These are phyloP conservation scores for Limnephilus marmoratus DNA, from an alignment of 2,888 invertebrate genomes.

Conservation along the genomic window DNA sequence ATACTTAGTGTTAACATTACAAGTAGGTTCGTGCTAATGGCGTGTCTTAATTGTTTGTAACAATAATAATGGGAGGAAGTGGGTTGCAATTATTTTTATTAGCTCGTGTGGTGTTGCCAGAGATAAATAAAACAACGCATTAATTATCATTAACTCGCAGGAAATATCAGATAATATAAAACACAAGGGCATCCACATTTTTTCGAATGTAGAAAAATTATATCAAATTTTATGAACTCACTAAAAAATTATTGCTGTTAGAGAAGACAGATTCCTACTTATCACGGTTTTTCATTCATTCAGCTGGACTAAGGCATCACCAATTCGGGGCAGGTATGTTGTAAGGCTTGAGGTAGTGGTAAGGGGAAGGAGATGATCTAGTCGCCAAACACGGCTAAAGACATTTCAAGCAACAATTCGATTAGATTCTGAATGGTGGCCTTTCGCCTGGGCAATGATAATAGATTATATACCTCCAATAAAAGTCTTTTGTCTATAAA, in stretches of 20 bases:
- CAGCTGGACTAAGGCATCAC: too few species aligned
- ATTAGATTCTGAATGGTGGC: too few species aligned
- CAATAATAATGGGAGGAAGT: conserved; percentile 23
- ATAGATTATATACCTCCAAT: too few species aligned
- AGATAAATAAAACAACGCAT: neutral
- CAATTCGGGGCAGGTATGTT: too few species aligned
- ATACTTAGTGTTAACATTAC: conserved; percentile 1
- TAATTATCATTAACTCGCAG: neutral
- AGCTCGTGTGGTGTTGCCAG: neutral
- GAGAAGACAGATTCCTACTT: neutral
- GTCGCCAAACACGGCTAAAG: too few species aligned
- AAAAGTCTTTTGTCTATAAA: too few species aligned
- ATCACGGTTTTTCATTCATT: too few species aligned
- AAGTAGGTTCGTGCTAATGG: neutral
- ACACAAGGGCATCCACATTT: neutral
- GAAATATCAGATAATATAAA: neutral
- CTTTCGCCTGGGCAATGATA: too few species aligned
- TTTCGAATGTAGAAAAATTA: neutral
- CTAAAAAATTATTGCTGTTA: neutral
- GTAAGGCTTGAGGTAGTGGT: too few species aligned
- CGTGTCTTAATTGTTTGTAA: conserved; percentile 13
- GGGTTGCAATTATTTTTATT: conserved; percentile 3
- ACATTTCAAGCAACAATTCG: too few species aligned
- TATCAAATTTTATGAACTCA: neutral
- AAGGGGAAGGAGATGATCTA: too few species aligned